Evolutionary conservation across 2,113 vertebrate genomes (phyloP).

Genomic region (Coreoperca whiteheadi): DNA sequence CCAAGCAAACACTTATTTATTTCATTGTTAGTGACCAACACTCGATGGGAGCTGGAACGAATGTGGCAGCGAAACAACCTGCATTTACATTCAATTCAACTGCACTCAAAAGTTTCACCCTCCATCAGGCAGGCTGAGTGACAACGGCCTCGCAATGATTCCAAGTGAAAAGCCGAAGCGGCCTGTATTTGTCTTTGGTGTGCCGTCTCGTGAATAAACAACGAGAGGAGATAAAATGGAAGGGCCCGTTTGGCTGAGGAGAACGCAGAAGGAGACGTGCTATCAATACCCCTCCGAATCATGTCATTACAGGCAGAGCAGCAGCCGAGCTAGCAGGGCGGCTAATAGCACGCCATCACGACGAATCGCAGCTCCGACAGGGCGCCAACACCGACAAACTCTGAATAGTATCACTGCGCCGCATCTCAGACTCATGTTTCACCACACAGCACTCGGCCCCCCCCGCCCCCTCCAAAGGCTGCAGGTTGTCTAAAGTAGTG

Average conservation of each 20-base stretch:
- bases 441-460: neutral
- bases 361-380: neutral
- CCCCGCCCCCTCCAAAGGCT: no score
- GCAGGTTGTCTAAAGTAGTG: no score
- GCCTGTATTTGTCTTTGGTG: constrained; percentile 9
- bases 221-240: constrained; percentile 7
- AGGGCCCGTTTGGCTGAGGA: constrained; percentile 27
- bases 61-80: neutral
- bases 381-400: no score
- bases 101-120: constrained; percentile 3
- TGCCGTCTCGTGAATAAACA: constrained; percentile 19
- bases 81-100: constrained; percentile 37
- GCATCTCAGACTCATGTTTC: neutral
- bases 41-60: neutral
- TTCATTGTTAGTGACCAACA: neutral
- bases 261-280: constrained; percentile 55
- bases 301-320: constrained; percentile 58
- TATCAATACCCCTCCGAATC: constrained; percentile 27
- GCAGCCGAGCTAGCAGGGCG: constrained; percentile 26
- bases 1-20: neutral
- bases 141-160: neutral
- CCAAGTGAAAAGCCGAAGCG: neutral
- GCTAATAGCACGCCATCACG: constrained; percentile 25
- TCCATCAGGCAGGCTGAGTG: constrained; percentile 6
- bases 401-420: neutral